Conservation (phyloP, 2,113 vertebrate species). For the Podilymbus podiceps region DNA sequence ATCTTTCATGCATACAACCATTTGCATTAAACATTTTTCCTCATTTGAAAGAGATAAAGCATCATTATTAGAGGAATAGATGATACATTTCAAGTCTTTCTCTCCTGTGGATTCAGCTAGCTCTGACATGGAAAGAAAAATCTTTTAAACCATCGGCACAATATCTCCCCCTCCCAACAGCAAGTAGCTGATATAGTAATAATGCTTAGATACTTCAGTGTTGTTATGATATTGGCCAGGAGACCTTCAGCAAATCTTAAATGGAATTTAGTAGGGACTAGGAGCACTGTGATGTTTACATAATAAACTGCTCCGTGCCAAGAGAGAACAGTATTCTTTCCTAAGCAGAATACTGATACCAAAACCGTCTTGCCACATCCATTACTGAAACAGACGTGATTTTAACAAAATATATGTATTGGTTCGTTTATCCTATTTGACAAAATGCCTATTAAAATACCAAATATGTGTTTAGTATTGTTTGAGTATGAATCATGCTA, state of each 20-base stretch:
- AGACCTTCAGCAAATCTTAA: background rate
- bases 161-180: background rate
- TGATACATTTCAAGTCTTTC: background rate
- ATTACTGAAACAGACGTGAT: accelerated
- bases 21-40: constrained; percentile 23
- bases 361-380: background rate
- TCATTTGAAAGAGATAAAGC: constrained; percentile 26
- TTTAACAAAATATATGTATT: background rate
- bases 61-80: constrained; percentile 4
- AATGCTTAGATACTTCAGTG: background rate
- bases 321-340: background rate
- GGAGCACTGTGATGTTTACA: background rate
- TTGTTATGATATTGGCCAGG: background rate
- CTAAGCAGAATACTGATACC: background rate
- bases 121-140: background rate
- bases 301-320: background rate
- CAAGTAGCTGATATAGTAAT: background rate
- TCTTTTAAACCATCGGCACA: background rate
- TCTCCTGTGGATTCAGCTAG: background rate
- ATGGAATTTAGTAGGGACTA: background rate
- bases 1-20: background rate
- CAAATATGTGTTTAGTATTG: background rate
- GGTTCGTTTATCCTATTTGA: background rate
- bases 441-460: background rate
- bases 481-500: background rate